Evolutionary conservation across 2,113 vertebrate species (phyloP).

Genomic region (Heterochromis multidens): DNA sequence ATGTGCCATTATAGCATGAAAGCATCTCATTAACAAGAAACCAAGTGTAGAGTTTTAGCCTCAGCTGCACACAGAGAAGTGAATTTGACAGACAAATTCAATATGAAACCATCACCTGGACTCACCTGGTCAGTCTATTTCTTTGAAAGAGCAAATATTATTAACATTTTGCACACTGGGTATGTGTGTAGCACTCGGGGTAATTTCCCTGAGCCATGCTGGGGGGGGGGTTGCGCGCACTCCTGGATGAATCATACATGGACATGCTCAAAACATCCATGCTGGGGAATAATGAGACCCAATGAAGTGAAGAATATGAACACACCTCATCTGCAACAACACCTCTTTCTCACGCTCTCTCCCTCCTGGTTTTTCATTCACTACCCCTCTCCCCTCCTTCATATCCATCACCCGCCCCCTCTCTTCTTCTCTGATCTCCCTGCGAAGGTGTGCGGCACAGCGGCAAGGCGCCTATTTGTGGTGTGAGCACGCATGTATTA

Average conservation of each 20-base stretch:
- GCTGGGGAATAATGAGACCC: conserved; percentile 50
- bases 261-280: conserved; percentile 57
- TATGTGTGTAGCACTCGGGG: conserved; percentile 55
- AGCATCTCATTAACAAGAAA: not conserved
- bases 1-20: not conserved
- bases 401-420: conserved; percentile 4
- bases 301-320: conserved; percentile 61
- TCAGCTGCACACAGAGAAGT: not conserved
- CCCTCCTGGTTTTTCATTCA: not conserved
- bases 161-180: not conserved
- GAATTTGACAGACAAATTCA: not conserved
- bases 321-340: conserved; percentile 30
- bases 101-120: conserved; percentile 1
- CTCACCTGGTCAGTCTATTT: conserved; percentile 31
- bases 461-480: not conserved
- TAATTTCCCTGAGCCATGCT: conserved; percentile 70
- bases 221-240: not conserved
- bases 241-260: conserved; percentile 71
- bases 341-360: conserved; percentile 19
- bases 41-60: not conserved
- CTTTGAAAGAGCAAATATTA: conserved; percentile 3
- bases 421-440: conserved; percentile 30
- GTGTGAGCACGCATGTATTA: conserved; percentile 60
- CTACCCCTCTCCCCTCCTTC: not conserved
- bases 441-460: conserved; percentile 7